phyloP scores from a whole-genome alignment of 1,140 invertebrate genomes.

The Drosophila grimshawi region DNA sequence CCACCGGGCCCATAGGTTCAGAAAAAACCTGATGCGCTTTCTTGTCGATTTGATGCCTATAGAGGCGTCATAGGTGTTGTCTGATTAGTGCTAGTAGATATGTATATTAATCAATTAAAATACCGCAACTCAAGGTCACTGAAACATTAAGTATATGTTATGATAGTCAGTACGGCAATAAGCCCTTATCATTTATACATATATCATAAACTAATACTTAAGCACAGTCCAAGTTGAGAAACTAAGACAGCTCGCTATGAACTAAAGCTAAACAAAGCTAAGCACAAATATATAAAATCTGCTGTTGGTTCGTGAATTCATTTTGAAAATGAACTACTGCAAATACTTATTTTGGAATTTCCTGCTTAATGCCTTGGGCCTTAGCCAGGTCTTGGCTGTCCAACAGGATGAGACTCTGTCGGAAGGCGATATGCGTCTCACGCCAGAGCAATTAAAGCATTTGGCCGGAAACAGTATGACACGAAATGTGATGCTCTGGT shows the following conservation, averaged over 20 bases:
- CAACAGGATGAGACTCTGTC: background rate
- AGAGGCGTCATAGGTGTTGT: too few species aligned
- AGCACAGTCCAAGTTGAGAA: too few species aligned
- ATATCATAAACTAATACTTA: background rate
- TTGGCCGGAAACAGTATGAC: background rate
- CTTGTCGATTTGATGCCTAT: too few species aligned
- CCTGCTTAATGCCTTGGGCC: background rate
- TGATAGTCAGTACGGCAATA: background rate
- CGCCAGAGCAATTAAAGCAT: conserved; percentile 8
- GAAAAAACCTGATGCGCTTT: too few species aligned
- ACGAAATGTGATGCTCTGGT: conserved; percentile 21
- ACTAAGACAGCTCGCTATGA: background rate
- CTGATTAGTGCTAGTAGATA: too few species aligned
- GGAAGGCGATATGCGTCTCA: conserved; percentile 35
- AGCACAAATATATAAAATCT: background rate
- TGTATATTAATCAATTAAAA: background rate
- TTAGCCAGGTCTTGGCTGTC: too few species aligned
- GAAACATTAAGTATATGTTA: background rate
- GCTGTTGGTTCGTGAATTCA: background rate
- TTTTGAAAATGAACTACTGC: background rate
- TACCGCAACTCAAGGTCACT: background rate
- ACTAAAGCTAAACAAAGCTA: background rate
- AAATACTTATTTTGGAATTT: background rate
- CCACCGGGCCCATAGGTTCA: too few species aligned
- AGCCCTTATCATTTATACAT: conserved; percentile 3